Base-by-base conservation (phyloP, 2,797 vertebrate species). In the Microctenopoma steveboyesi region DNA sequence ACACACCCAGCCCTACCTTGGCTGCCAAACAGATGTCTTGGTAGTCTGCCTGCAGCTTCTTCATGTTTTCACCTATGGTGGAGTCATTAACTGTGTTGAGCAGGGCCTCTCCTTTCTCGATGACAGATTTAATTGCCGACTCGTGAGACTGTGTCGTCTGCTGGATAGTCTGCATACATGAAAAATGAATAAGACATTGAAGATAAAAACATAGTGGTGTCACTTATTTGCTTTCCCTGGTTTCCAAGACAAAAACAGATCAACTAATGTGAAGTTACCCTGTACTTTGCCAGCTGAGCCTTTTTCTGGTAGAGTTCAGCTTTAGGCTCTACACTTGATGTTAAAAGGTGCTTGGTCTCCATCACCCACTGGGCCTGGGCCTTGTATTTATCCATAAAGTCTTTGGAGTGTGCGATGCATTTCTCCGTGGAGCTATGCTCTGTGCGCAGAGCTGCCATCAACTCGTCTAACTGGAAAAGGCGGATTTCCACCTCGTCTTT, bases 271-370 rank as follows among this genome's bases (percentile, higher is more conserved):
- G 2, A 22, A 49, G 13, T 68, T 60, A 86, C 98, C 96, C 99
- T 99, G 72, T 98, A 98, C 85, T 98, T 99, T 7, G 96, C 95
- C 11, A 99, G 87, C 40, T 99, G 98, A 25, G 97, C 97, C 88
- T 98, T 99, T 82, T 99, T 98, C 90, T 99, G 97, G 86, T 97
- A 98, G 4, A 99, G 94, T 73, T 99, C 98, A 45, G 94, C 95
- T 92, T 98, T 99, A 55, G 95, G 95, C 69, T 98, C 96, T 0
- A 95, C 92, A 1, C 94, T 91, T 33, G 86, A 77, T 2, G 85
- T 88, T 28, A 99, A 88, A 66, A 96, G 81, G 30, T 88, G 91
- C 76, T 94, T 95, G 77, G 95, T 95, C 58, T 99, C 97, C 3
- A 45, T 76, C 27, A 96, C 76, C 97, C 97, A 98, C 76, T 95